These are phyloP conservation scores for Caerostris extrusa DNA, from an alignment of 1,140 invertebrate genomes.

Conservation along the genomic window DNA sequence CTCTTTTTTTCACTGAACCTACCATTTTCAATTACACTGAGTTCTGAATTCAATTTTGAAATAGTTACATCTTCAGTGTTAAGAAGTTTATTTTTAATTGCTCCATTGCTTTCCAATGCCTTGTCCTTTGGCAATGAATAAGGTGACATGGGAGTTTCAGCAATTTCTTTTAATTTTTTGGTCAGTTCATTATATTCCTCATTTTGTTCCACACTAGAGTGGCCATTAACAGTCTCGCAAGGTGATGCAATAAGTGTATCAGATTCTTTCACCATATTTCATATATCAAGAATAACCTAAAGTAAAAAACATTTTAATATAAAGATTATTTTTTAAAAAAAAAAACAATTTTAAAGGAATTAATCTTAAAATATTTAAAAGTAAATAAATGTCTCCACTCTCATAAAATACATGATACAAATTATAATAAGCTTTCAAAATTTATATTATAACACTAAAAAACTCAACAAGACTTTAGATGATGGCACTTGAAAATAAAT, in stretches of 20 bases:
- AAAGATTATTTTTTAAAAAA: too few relatives aligned
- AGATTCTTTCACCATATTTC: slow-evolving; percentile 69
- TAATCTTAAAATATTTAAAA: too few relatives aligned
- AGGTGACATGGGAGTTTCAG: slow-evolving; percentile 18
- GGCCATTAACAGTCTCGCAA: slow-evolving; percentile 66
- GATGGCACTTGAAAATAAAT: too few relatives aligned
- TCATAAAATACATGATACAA: too few relatives aligned
- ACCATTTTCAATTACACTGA: slow-evolving; percentile 27
- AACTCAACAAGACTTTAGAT: too few relatives aligned
- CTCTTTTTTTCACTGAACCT: slow-evolving; percentile 64
- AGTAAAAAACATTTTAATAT: background rate
- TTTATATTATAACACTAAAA: too few relatives aligned
- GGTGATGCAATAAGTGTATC: slow-evolving; percentile 34
- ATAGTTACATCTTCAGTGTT: slow-evolving; percentile 32
- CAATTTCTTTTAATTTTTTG: slow-evolving; percentile 43
- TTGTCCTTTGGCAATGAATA: slow-evolving; percentile 53
- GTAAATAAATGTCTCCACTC: too few relatives aligned
- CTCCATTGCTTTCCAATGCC: background rate
- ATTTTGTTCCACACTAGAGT: slow-evolving; percentile 20
- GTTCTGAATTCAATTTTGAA: slow-evolving; percentile 22
- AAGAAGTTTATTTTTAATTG: background rate
- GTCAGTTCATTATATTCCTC: slow-evolving; percentile 53
- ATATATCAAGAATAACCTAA: background rate
- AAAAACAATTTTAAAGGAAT: too few relatives aligned
- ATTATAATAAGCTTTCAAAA: too few relatives aligned